These are phyloP conservation scores for Megamerina dolium DNA, from an alignment of 2,888 invertebrate genomes.

Conservation along the genomic window DNA sequence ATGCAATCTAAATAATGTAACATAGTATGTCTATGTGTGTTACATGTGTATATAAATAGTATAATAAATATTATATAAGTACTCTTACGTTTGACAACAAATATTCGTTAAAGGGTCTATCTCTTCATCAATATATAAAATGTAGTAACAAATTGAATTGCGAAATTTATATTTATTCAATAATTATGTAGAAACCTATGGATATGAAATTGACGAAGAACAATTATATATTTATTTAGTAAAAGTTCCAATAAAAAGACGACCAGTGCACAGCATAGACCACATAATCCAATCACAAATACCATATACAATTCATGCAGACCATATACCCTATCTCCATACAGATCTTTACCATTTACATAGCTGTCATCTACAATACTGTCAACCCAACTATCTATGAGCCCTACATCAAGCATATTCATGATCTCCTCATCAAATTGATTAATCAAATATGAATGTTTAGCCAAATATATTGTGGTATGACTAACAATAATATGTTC, in stretches of 20 bases:
- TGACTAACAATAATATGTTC: not conserved
- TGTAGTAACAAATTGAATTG: too few relatives aligned
- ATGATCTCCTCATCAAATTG: slow-evolving; percentile 4
- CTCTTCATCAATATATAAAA: too few relatives aligned
- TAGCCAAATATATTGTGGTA: slow-evolving; percentile 1
- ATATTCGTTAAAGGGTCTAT: too few relatives aligned
- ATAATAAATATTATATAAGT: too few relatives aligned
- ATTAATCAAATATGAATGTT: slow-evolving; percentile 4
- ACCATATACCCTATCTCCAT: not conserved
- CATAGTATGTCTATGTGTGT: too few relatives aligned
- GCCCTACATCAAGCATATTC: slow-evolving; percentile 2
- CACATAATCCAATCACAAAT: not conserved
- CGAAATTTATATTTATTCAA: too few relatives aligned
- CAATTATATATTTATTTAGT: too few relatives aligned
- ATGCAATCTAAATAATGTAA: too few relatives aligned
- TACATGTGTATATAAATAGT: too few relatives aligned
- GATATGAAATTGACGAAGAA: too few relatives aligned
- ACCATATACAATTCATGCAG: not conserved
- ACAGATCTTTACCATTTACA: not conserved
- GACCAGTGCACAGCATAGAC: not conserved
- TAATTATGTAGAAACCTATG: too few relatives aligned
- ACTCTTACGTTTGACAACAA: too few relatives aligned
- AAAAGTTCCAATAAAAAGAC: slow-evolving; percentile 4
- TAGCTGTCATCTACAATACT: not conserved
- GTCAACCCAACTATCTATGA: not conserved